Percentiles rank a stretch among this genome's conserved stretches.
phyloP scores from a whole-genome alignment of 2,888 invertebrate genomes.

The Agriopis leucophaearia region DNA sequence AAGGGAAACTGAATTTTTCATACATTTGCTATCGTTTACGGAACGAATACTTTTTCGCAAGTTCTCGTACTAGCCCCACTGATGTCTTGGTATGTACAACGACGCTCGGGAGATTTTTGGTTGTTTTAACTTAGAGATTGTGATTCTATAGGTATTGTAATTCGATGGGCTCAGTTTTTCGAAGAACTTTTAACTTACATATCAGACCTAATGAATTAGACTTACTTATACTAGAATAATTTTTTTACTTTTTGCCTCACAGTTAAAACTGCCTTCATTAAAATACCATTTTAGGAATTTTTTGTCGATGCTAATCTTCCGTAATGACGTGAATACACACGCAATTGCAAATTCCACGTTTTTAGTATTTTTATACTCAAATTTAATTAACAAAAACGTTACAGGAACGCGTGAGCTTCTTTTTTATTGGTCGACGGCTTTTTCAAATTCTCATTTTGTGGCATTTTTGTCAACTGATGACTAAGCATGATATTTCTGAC shows the following conservation, averaged over 20 bases:
- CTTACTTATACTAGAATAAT: background rate
- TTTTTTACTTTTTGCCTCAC: conserved; percentile 11
- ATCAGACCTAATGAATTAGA: too few species aligned
- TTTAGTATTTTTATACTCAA: conserved; percentile 81
- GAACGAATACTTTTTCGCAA: too few species aligned
- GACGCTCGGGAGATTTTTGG: too few species aligned
- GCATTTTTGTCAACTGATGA: conserved; percentile 4
- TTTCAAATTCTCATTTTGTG: conserved; percentile 56
- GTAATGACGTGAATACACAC: conserved; percentile 51
- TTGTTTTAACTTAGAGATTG: too few species aligned
- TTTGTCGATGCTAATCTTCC: conserved; percentile 29
- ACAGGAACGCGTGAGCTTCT: conserved; percentile 85
- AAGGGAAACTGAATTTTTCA: too few species aligned
- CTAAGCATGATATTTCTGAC: background rate
- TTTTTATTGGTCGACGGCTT: conserved; percentile 71
- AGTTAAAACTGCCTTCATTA: conserved; percentile 31
- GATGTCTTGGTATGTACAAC: too few species aligned
- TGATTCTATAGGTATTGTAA: too few species aligned
- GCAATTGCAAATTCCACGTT: conserved; percentile 56
- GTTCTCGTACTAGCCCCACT: too few species aligned
- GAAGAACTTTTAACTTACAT: too few species aligned
- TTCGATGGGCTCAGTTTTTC: too few species aligned
- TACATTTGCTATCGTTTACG: too few species aligned
- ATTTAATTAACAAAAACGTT: conserved; percentile 66
- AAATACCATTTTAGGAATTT: conserved; percentile 18